phyloP scores from a whole-genome alignment of 2,797 vertebrate species.

The Eremophila alpestris region DNA sequence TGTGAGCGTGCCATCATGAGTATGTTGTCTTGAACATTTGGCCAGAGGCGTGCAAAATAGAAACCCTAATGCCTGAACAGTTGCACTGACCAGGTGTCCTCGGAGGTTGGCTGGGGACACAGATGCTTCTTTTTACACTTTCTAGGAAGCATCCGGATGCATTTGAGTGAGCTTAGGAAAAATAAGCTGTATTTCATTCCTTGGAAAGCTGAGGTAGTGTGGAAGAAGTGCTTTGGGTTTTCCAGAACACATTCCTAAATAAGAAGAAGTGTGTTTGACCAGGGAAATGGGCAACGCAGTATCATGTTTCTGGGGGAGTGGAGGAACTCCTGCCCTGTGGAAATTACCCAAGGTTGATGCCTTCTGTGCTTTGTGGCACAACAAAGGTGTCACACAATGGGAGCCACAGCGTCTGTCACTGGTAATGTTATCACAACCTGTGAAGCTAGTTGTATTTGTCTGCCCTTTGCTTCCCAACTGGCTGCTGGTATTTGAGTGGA shows the following conservation, averaged over 20 bases:
- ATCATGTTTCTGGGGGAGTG: neutral
- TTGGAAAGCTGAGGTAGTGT: slow-evolving; percentile 4
- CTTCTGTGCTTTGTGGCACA: neutral
- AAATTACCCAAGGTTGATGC: neutral
- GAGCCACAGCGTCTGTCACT: neutral
- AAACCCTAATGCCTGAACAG: neutral
- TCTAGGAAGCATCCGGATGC: slow-evolving; percentile 34
- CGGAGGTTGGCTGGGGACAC: slow-evolving; percentile 43
- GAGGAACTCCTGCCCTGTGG: neutral
- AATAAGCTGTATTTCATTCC: slow-evolving; percentile 2
- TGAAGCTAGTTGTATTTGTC: neutral
- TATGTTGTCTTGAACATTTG: neutral
- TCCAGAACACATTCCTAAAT: neutral
- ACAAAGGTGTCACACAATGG: rapidly evolving
- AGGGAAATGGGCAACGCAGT: neutral
- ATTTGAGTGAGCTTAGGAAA: neutral
- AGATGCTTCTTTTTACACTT: slow-evolving; percentile 52
- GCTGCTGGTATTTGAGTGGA: neutral
- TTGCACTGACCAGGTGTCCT: slow-evolving; percentile 37
- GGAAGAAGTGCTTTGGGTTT: slow-evolving; percentile 8
- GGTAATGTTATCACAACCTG: neutral
- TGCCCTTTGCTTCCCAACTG: neutral
- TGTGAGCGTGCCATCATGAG: rapidly evolving
- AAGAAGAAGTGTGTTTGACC: neutral
- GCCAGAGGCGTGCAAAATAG: neutral